Percentiles rank a stretch among this genome's conserved stretches.
phyloP scores from a whole-genome alignment of 2,888 invertebrate species.

The Leptopilina syphax region DNA sequence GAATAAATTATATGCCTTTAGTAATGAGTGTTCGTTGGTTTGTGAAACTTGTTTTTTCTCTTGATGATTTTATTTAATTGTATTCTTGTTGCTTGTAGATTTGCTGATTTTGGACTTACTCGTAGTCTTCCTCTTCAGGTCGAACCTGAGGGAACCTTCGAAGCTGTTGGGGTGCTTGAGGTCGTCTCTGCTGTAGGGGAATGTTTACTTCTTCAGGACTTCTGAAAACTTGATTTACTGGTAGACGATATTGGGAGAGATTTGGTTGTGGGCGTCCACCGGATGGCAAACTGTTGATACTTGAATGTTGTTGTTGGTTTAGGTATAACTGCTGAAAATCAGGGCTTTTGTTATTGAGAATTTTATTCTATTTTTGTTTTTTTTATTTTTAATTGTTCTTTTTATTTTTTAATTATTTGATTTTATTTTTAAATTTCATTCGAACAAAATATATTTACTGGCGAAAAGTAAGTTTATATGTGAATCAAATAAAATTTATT shows the following conservation, averaged over 20 bases:
- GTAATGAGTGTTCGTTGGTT: background rate
- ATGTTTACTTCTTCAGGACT: slow-evolving; percentile 93
- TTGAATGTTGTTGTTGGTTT: slow-evolving; percentile 70
- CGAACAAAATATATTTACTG: too few relatives aligned
- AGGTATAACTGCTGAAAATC: slow-evolving; percentile 61
- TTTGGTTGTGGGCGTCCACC: slow-evolving; percentile 73
- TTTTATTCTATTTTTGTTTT: too few relatives aligned
- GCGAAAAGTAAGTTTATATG: too few relatives aligned
- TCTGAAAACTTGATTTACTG: slow-evolving; percentile 86
- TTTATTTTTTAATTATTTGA: too few relatives aligned
- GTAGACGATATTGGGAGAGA: slow-evolving; percentile 74
- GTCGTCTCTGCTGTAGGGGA: slow-evolving; percentile 88
- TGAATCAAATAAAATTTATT: too few relatives aligned
- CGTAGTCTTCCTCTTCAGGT: slow-evolving; percentile 74
- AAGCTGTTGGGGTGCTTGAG: slow-evolving; percentile 76
- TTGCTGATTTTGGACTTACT: slow-evolving; percentile 58
- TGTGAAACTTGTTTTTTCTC: background rate
- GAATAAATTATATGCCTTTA: background rate
- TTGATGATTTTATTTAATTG: background rate
- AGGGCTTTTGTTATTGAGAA: too few relatives aligned
- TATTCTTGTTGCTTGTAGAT: background rate
- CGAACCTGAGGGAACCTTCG: slow-evolving; percentile 74
- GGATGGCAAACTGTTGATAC: slow-evolving; percentile 72
- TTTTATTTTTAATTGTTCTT: too few relatives aligned
- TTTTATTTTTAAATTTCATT: too few relatives aligned